Conservation (phyloP, 2,113 vertebrate genomes). For the Neodon shergylaensis region DNA sequence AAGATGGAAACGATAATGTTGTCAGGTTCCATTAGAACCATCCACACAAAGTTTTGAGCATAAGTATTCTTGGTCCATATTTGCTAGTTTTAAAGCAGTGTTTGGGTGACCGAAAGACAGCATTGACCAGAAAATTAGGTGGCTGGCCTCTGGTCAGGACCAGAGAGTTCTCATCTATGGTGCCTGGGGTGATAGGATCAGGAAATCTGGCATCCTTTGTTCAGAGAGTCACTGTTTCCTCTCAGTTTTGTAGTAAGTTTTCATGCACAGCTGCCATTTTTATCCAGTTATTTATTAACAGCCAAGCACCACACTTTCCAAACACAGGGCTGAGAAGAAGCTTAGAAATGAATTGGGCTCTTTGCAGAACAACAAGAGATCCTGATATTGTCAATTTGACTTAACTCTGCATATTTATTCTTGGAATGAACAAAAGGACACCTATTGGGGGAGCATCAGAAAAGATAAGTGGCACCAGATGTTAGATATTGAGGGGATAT, state of each 20-base stretch:
- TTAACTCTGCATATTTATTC: not conserved
- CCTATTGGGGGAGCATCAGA: not conserved
- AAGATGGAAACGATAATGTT: not conserved
- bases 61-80: not conserved
- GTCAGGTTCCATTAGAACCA: not conserved
- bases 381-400: not conserved
- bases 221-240: not conserved
- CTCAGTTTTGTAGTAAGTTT: not conserved
- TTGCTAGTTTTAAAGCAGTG: not conserved
- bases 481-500: conserved; percentile 3
- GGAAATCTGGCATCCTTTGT: not conserved
- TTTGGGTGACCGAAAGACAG: not conserved
- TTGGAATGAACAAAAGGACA: conserved; percentile 23
- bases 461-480: not conserved
- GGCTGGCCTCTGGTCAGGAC: not conserved
- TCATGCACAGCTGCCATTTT: not conserved
- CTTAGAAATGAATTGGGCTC: not conserved
- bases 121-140: not conserved
- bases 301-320: not conserved
- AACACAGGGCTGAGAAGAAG: conserved; percentile 27
- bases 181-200: not conserved
- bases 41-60: not conserved
- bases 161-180: not conserved
- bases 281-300: conserved; percentile 38
- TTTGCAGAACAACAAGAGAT: not conserved